Evolutionary conservation across 2,888 invertebrate species (phyloP), one percentile per base, ranked within the genome.

Genomic region (Mycalesis mineus): DNA sequence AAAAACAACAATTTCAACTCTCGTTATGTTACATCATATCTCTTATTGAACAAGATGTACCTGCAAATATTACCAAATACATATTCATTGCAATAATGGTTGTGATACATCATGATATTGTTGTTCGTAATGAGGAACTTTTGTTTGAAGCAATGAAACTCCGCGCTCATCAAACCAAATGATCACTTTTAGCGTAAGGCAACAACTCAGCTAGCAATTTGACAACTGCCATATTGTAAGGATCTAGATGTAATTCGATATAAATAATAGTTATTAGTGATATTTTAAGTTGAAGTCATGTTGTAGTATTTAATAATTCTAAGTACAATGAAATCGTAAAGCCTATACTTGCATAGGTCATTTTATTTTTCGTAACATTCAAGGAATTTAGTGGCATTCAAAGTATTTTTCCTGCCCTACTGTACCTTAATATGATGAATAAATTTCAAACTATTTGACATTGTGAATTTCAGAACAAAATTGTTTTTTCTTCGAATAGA

Each of bases 151-250:
- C 72, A 75, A 77, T 72, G 71, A 77, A 76, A 72, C 67, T 74
- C 74, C 74, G 78, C 77, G 78, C 75, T 80, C 72, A 72, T 61
- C 68, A 73, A 75, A 78, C 79, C 79, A 80, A 80, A 79, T 73
- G 68, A 75, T 78, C 74, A 77, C 71, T 72, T 65, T 22, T 71
- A 73, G 70, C 64, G 60, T 65, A 69, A 77, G 73, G 69, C 67
- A 74, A 78, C 85, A 87, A 87, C 84, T 81, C 85, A 84, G 88
- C 88, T 89, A 89, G 86, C 87, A 78, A 84, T 82, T 82, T 82
- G 84, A 87, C 82, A 85, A 89, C 89, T 88, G 89, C 89, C 89
- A 89, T 89, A 89, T 81, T 82, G 81, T 89, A 88, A 88, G 86
- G 71, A 84, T 77, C 72, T 86, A 86, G 80, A 70, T 76, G 68